Base-by-base conservation (phyloP, 2,797 vertebrate species). In the Microctenopoma steveboyesi region DNA sequence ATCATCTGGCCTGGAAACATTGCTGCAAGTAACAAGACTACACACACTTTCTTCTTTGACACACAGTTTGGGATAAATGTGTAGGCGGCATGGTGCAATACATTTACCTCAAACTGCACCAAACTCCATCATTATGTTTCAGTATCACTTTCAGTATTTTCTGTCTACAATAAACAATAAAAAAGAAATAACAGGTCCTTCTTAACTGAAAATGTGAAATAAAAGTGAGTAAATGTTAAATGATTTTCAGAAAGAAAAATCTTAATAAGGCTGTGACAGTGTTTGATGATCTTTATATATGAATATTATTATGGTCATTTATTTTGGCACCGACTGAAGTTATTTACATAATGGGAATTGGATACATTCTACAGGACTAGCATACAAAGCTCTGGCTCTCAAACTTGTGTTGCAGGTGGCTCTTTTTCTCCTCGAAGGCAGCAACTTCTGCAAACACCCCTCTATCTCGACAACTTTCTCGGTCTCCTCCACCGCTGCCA, bases 1-100 rank as follows among this genome's bases (percentile, higher is more conserved):
- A 98, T 79, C 96, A 99, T 86, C 78, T 99, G 84, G 96, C 94
- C 6, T 99, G 97, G 96, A 98, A 94, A 85, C 96, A 96, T 89
- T 92, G 95, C 80, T 94, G 92, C 52, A 92, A 86, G 82, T 93
- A 70, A 47, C 78, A 11, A 46, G 48, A 12, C 7, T 37, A 27
- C 37, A 10, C 37, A 9, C 37, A 37, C 30, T 33, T 33, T 33
- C 11, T 27, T 39, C 27, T 10, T 9, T 16, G 9, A 50, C 7
- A 16, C 7, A 16, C 40, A 3, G 2, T 16, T 28, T 43, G 39
- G 15, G 13, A 14, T 40, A 11, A 48, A 0, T 12, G 16, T 4
- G 3, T 7, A 7, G 40, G 8, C 8, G 42, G 25, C 40, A 7
- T 45, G 15, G 7, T 45, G 11, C n/a, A 2, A 42, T 8, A 55